Base-by-base conservation (phyloP, 2,888 invertebrate species). In the Cryptus armator region DNA sequence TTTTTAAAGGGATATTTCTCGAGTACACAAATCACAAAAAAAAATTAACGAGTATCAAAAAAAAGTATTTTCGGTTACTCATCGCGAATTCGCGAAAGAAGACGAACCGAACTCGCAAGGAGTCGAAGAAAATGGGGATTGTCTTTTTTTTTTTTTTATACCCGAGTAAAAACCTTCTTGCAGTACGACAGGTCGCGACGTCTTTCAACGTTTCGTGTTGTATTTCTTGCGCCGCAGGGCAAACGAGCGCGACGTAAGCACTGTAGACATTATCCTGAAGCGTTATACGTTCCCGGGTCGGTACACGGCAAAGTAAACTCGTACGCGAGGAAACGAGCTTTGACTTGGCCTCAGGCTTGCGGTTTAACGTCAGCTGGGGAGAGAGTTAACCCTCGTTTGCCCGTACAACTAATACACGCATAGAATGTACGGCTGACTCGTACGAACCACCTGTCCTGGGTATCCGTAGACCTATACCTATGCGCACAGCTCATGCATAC, bases 261-360 rank as follows among this genome's bases (percentile, higher is more conserved):
- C 77, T 14, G 77, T 68, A 72, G 76, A 66, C 67, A 53, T 76
- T 76, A 82, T 43, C 51, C 70, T 14, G n/a, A 32, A 67, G 72
- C 77, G 71, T 82, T 67, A 56, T 77, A 68, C 62, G 56, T 46
- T 44, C 71, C 44, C 19, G 51, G 24, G 46, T 72, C 56, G 67
- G 59, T 59, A 71, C 56, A 72, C 67, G 78, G 74, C 70, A 83
- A 83, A 83, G 83, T 64, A 74, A 83, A 83, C 83, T 70, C 79
- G 68, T 67, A 70, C 72, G 53, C 43, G 74, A 76, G 76, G 76
- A 67, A 76, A 32, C 67, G 83, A 75, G 74, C 62, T 79, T 70
- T 62, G 64, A 51, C 46, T 51, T 70, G 44, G 62, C 74, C 71
- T 51, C 68, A n/a, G 70, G 83, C 62, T 83, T 83, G 78, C 51